A percentile compares a stretch with the other conserved stretches of the same genome.
These are phyloP conservation scores for Clamator glandarius DNA, from an alignment of 2,797 vertebrate genomes.

Conservation along the genomic window DNA sequence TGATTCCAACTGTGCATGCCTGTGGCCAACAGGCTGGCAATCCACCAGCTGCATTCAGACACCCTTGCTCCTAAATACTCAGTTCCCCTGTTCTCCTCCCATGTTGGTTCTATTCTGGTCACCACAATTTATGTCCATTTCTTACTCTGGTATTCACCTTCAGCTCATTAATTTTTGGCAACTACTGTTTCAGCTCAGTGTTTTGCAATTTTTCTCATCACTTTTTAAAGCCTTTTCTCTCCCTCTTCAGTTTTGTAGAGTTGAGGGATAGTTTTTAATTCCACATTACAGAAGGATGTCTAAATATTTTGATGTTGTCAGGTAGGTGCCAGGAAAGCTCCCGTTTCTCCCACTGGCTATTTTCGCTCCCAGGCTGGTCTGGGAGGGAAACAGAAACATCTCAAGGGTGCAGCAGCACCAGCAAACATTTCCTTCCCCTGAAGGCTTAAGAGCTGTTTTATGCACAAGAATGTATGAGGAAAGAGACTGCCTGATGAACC, in stretches of 20 bases:
- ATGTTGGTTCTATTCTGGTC: neutral
- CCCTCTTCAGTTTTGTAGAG: neutral
- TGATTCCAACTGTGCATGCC: neutral
- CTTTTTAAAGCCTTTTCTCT: neutral
- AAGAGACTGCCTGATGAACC: neutral
- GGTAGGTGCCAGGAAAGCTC: neutral
- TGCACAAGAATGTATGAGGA: neutral
- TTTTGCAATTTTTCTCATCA: neutral
- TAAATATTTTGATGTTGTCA: neutral
- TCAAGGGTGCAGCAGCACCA: neutral
- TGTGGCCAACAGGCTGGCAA: neutral
- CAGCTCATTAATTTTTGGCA: constrained; percentile 16
- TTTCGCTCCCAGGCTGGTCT: neutral
- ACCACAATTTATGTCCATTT: constrained; percentile 7
- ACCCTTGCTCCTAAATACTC: neutral
- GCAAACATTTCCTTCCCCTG: neutral
- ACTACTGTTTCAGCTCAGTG: neutral
- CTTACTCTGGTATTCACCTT: neutral
- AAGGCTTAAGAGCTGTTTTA: neutral
- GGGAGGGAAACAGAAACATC: neutral
- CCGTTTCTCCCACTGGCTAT: neutral
- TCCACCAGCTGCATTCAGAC: neutral
- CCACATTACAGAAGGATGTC: neutral
- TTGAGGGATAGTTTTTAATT: neutral
- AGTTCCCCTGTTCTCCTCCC: neutral